Percentiles rank a stretch among this genome's conserved stretches.
phyloP scores from a whole-genome alignment of 2,797 vertebrate genomes.

The Xenopus petersii region DNA sequence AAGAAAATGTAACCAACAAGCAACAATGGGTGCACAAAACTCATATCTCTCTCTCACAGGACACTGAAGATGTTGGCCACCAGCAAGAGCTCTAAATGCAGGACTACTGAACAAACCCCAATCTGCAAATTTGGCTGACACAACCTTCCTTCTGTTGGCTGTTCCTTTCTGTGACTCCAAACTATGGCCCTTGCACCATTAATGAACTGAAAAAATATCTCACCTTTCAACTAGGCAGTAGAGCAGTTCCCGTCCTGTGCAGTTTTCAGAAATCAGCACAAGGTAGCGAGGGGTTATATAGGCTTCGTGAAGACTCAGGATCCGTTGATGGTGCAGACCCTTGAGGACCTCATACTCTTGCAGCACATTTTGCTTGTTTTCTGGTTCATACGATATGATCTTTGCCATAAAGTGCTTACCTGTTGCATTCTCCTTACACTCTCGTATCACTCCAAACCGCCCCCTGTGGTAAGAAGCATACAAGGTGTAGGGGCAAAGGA shows the following conservation, averaged over 20 bases:
- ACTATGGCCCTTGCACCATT: too few species aligned
- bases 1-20: too few species aligned
- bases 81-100: too few species aligned
- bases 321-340: conserved; percentile 85
- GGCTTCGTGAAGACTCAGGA: conserved; percentile 93
- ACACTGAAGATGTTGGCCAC: too few species aligned
- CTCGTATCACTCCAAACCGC: conserved; percentile 90
- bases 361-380: conserved; percentile 82
- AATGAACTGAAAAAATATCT: neutral
- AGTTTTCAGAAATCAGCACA: conserved; percentile 93
- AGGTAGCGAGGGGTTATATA: conserved; percentile 97
- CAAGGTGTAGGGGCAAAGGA: neutral
- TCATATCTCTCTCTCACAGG: too few species aligned
- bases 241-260: conserved; percentile 90
- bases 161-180: too few species aligned
- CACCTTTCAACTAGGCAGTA: conserved; percentile 93
- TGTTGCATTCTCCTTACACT: conserved; percentile 91
- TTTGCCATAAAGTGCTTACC: conserved; percentile 94
- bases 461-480: conserved; percentile 67
- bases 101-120: too few species aligned
- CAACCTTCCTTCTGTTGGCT: too few species aligned
- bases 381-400: conserved; percentile 88
- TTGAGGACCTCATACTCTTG: conserved; percentile 97
- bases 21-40: too few species aligned
- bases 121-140: too few species aligned